These are phyloP conservation scores for Micromesistius poutassou DNA, from an alignment of 2,797 vertebrate genomes.

Conservation along the genomic window DNA sequence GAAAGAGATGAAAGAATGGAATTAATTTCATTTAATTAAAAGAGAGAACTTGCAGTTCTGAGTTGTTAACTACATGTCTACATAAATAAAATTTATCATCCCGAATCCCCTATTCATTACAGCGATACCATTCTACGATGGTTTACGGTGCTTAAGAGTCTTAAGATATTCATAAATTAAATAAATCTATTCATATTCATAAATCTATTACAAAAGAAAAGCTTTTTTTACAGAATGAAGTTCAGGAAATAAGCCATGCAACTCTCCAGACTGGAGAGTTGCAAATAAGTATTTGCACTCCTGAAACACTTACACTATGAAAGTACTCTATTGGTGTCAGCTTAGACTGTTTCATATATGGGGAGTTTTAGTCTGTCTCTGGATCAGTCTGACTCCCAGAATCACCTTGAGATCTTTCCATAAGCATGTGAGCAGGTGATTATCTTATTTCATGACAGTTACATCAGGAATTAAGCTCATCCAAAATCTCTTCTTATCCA, in stretches of 20 bases:
- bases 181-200: too few relatives aligned
- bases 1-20: neutral
- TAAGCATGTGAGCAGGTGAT: constrained; percentile 51
- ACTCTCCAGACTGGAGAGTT: too few relatives aligned
- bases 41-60: neutral
- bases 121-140: neutral
- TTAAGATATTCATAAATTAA: neutral
- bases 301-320: too few relatives aligned
- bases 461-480: constrained; percentile 55
- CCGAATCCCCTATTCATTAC: neutral
- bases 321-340: neutral
- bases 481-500: constrained; percentile 55
- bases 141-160: neutral
- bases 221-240: neutral
- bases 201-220: too few relatives aligned
- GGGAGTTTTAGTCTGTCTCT: constrained; percentile 9
- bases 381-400: constrained; percentile 38
- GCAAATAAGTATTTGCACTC: neutral
- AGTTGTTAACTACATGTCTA: neutral
- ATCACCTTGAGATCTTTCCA: constrained; percentile 15
- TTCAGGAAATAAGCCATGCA: neutral
- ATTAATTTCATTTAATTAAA: neutral
- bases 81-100: neutral
- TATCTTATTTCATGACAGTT: constrained; percentile 48
- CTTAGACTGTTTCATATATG: neutral